phyloP scores from a whole-genome alignment of 1,140 invertebrate species.

The Stegodyphus mimosarum region DNA sequence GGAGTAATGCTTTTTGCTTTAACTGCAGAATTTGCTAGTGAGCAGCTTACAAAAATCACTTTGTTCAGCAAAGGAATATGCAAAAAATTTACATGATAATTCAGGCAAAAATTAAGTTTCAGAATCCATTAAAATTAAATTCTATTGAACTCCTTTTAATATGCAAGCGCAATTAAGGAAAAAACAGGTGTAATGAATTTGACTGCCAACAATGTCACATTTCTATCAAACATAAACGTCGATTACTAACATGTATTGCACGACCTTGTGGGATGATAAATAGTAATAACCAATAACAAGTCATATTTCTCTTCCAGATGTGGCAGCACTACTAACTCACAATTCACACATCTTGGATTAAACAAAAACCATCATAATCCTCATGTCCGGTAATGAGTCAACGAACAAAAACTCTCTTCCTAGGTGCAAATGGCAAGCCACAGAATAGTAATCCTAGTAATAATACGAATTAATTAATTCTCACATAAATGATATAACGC shows the following conservation, averaged over 20 bases:
- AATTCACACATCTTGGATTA: constrained; percentile 5
- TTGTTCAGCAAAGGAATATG: too few species aligned
- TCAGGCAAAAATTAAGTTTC: too few species aligned
- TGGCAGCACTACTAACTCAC: constrained; percentile 22
- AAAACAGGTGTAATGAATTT: not conserved
- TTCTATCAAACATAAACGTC: not conserved
- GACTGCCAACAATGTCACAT: not conserved
- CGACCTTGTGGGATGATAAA: not conserved
- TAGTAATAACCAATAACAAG: constrained; percentile 15
- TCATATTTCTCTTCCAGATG: not conserved
- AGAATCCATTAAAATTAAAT: too few species aligned
- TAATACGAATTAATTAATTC: too few species aligned
- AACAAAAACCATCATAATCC: constrained; percentile 1
- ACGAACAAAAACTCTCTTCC: not conserved
- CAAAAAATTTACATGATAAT: too few species aligned
- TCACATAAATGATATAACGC: constrained; percentile 13
- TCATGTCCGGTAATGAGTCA: not conserved
- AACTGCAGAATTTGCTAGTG: too few species aligned
- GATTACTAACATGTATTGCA: constrained; percentile 12
- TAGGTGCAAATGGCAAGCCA: constrained; percentile 11
- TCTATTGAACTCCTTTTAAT: too few species aligned
- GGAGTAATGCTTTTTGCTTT: too few species aligned
- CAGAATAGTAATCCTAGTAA: constrained; percentile 1
- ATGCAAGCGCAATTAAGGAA: not conserved
- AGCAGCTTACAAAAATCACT: too few species aligned